Percentiles rank a stretch among this genome's conserved stretches.
Evolutionary conservation across 2,113 vertebrate species (phyloP).

Genomic region (Formicarius rufipectus): DNA sequence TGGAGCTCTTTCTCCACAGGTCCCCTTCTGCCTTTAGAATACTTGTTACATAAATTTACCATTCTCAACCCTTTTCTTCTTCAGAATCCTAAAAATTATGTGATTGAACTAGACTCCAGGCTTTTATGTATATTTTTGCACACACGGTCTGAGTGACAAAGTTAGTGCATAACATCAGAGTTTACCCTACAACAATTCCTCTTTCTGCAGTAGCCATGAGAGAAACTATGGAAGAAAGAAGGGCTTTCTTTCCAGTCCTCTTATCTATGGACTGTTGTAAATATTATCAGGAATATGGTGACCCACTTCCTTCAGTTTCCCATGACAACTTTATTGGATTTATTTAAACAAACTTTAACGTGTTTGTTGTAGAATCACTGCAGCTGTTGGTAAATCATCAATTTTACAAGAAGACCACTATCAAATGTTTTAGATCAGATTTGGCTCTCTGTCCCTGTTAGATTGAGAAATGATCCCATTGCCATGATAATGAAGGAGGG

Average conservation of each 20-base stretch:
- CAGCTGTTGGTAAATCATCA: background rate
- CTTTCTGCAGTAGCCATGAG: background rate
- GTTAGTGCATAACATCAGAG: background rate
- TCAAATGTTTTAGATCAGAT: background rate
- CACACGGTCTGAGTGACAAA: background rate
- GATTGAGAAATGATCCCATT: background rate
- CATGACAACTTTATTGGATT: background rate
- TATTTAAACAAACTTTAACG: slow-evolving; percentile 9
- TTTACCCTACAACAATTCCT: background rate
- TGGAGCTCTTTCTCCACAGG: background rate
- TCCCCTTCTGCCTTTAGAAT: background rate
- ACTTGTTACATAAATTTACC: rapidly evolving
- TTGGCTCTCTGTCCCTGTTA: background rate
- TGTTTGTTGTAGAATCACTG: background rate
- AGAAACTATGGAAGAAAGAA: background rate
- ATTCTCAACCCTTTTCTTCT: background rate
- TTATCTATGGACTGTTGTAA: background rate
- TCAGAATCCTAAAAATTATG: background rate
- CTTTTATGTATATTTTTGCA: background rate
- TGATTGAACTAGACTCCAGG: background rate
- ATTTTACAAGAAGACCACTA: background rate
- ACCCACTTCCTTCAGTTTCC: background rate
- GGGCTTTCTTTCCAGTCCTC: background rate
- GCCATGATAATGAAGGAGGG: background rate
- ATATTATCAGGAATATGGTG: background rate